These are phyloP conservation scores for Eurois occulta DNA, from an alignment of 2,888 invertebrate genomes.

Conservation along the genomic window DNA sequence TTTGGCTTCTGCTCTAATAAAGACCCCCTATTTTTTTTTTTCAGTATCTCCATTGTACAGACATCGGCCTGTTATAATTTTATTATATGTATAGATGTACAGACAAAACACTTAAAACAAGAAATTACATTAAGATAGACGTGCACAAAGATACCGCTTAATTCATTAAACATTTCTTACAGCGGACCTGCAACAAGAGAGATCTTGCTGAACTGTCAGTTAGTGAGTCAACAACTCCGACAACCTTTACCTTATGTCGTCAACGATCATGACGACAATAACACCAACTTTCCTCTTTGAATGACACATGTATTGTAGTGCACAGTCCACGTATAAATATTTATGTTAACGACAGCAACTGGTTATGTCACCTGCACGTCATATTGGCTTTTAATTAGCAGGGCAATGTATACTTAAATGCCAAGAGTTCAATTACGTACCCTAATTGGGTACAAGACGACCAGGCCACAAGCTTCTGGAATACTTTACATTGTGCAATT, in stretches of 20 bases:
- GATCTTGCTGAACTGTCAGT: too few relatives aligned
- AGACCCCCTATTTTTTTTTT: too few relatives aligned
- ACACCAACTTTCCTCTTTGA: not conserved
- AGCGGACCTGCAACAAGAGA: not conserved
- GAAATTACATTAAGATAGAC: too few relatives aligned
- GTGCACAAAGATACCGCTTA: not conserved
- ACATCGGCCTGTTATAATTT: too few relatives aligned
- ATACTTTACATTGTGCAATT: not conserved
- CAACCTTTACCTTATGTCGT: not conserved
- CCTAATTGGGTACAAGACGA: not conserved
- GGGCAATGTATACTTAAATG: slow-evolving; percentile 12
- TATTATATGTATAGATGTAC: too few relatives aligned
- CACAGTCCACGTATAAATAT: slow-evolving; percentile 16
- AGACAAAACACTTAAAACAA: too few relatives aligned
- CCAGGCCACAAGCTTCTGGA: not conserved
- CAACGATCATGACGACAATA: slow-evolving; percentile 5
- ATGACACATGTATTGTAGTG: slow-evolving; percentile 10
- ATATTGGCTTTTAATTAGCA: not conserved
- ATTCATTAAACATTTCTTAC: not conserved
- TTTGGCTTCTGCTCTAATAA: too few relatives aligned
- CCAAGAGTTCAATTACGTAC: slow-evolving; percentile 14
- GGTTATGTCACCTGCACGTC: slow-evolving; percentile 19
- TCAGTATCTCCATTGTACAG: too few relatives aligned
- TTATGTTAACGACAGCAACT: slow-evolving; percentile 10
- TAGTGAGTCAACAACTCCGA: not conserved